Evolutionary conservation across 2,888 invertebrate genomes (phyloP), one percentile per base, ranked within the genome.

Genomic region (Pollenia labialis): DNA sequence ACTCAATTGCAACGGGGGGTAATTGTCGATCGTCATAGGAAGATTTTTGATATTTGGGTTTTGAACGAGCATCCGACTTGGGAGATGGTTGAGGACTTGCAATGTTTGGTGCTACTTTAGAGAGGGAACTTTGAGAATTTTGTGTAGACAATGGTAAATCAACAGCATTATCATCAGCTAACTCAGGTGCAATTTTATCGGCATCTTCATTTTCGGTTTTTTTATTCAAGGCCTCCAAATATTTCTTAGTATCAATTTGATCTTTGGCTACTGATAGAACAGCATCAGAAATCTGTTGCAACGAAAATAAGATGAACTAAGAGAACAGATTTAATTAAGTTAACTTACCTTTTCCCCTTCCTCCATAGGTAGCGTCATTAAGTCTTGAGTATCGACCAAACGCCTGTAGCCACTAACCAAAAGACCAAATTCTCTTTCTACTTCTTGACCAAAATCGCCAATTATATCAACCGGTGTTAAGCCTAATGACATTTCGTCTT

Each of bases 21-120:
- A 93, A 85, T 87, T 92, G 92, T 32, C 93, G 91, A 58, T 93
- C 93, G 83, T 93, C 93, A 84, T 91, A 92, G 74, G 92, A 91
- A 56, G 90, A 89, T 80, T 91, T 92, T 83, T 92, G 91, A 88
- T 92, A 92, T 88, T 92, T 92, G 2, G 91, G 90, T 66, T 77
- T 87, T 23, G 44, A 76, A 32, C 68, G 72, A 16, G 46, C 54
- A 32, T 84, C 81, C 8, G 68, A 60, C 10, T 85, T 90, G 40
- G 60, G 54, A 11, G 54, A 77, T 90, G n/a, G 90, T 90, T 81
- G 90, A 89, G 76, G 89, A 80, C 62, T 76, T 75, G 58, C 52
- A 44, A 9, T 44, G 32, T 64, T 16, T 48, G 71, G 64, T 68
- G 18, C 32, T 1, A 9, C 58, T 66, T 58, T 48, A 32, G 62